Conservation (phyloP, 1,140 invertebrate genomes). For the Anadara kagoshimensis region DNA sequence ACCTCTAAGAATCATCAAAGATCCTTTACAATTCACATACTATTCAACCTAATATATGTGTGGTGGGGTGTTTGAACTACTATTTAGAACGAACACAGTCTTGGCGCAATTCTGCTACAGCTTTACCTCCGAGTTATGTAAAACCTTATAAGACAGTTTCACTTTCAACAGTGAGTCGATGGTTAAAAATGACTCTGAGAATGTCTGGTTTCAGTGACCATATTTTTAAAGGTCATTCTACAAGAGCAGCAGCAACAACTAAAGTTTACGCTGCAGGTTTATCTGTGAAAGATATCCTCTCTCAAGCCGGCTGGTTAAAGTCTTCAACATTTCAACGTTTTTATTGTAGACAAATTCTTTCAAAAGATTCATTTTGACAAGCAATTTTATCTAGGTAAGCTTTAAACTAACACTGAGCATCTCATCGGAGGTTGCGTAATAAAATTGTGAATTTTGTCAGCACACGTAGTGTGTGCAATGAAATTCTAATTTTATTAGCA, state of each 20-base stretch:
- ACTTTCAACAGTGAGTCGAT: background rate
- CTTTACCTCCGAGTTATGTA: background rate
- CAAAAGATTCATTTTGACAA: background rate
- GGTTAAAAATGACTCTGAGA: background rate
- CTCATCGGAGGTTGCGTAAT: too few relatives aligned
- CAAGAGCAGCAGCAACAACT: background rate
- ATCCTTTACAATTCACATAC: background rate
- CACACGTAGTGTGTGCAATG: too few relatives aligned
- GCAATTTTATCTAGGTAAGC: conserved; percentile 1
- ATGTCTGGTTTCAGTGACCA: too few relatives aligned
- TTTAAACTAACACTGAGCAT: conserved; percentile 8
- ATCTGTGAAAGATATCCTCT: background rate
- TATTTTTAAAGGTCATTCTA: background rate
- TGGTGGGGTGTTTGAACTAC: background rate
- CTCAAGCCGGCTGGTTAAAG: background rate
- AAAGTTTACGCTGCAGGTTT: background rate
- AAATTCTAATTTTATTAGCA: too few relatives aligned
- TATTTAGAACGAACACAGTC: background rate
- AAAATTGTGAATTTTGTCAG: too few relatives aligned
- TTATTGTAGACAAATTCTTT: background rate
- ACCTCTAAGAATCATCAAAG: background rate
- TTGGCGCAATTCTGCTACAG: background rate
- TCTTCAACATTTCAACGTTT: background rate
- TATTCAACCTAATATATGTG: background rate
- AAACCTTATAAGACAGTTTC: background rate